phyloP scores from a whole-genome alignment of 1,140 invertebrate species.

The Tigriopus japonicus region DNA sequence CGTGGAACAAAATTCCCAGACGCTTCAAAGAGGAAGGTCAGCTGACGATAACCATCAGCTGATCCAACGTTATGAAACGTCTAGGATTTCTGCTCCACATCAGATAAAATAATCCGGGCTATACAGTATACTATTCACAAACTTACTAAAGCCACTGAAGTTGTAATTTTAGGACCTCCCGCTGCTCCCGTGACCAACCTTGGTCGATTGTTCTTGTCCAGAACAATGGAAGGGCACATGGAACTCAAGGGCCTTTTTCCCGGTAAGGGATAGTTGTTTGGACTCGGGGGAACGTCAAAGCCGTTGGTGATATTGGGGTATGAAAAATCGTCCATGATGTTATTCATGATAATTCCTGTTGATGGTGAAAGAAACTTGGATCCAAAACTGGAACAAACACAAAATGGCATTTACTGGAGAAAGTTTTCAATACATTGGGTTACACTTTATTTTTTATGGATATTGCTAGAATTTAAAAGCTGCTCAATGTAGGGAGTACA shows the following conservation, averaged over 20 bases:
- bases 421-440: too few relatives aligned
- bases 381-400: constrained; percentile 13
- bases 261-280: constrained; percentile 54
- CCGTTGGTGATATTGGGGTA: constrained; percentile 50
- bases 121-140: constrained; percentile 3
- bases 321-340: constrained; percentile 90
- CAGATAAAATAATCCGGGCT: not conserved
- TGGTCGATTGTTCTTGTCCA: constrained; percentile 41
- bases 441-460: too few relatives aligned
- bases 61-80: too few relatives aligned
- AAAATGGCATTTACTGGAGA: too few relatives aligned
- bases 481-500: too few relatives aligned
- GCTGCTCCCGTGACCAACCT: constrained; percentile 64
- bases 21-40: too few relatives aligned
- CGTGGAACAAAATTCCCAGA: too few relatives aligned
- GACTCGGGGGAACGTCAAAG: constrained; percentile 53
- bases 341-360: constrained; percentile 82
- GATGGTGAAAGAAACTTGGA: constrained; percentile 17
- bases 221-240: constrained; percentile 67
- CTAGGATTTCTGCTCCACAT: too few relatives aligned
- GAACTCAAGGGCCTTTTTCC: constrained; percentile 77
- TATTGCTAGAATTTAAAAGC: too few relatives aligned
- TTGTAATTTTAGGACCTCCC: constrained; percentile 80
- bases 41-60: too few relatives aligned
- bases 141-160: constrained; percentile 52